These are phyloP conservation scores for Hydrochoerus hydrochaeris DNA, from an alignment of 2,113 vertebrate genomes.

Conservation along the genomic window DNA sequence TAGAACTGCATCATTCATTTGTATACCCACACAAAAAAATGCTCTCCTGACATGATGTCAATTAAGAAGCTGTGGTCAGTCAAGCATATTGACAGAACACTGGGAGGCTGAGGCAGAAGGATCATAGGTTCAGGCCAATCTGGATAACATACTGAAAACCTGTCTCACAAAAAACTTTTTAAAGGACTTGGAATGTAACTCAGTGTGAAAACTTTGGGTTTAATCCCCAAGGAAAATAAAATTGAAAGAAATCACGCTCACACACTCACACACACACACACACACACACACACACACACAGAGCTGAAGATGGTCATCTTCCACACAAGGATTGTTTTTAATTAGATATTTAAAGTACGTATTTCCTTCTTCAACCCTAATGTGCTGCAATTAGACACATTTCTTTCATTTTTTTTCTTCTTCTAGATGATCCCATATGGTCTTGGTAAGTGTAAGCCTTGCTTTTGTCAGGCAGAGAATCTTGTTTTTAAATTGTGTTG, in stretches of 20 bases:
- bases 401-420: not conserved
- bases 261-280: too few relatives aligned
- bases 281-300: not conserved
- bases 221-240: not conserved
- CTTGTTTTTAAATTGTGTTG: not conserved
- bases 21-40: not conserved
- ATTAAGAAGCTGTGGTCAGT: not conserved
- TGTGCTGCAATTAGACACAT: conserved; percentile 6
- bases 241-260: not conserved
- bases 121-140: not conserved
- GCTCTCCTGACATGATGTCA: not conserved
- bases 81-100: not conserved
- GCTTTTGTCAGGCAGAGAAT: conserved; percentile 32
- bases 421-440: not conserved
- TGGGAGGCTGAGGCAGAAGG: not conserved
- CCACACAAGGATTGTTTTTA: conserved; percentile 22
- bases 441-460: conserved; percentile 8
- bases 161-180: not conserved
- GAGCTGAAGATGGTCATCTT: not conserved
- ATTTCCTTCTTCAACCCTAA: conserved; percentile 43
- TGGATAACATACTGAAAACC: not conserved
- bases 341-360: conserved; percentile 59
- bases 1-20: not conserved
- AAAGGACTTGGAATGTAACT: not conserved
- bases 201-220: not conserved